Evolutionary conservation across 2,113 vertebrate species (phyloP), one percentile per base, ranked within the genome.

Genomic region (Etia nguti): DNA sequence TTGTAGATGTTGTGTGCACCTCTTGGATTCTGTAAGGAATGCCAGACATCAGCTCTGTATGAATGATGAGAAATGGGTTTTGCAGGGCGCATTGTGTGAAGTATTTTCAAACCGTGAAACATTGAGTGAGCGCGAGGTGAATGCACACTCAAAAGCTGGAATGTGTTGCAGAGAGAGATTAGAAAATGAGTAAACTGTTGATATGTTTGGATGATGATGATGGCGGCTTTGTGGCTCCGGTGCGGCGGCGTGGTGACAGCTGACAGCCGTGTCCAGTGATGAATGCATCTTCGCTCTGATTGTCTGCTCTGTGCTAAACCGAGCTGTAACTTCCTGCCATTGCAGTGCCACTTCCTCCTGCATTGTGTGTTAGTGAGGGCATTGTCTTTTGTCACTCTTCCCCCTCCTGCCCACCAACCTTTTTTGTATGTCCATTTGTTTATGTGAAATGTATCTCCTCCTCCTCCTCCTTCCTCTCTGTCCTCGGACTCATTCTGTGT

Each of bases 261-360:
- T 34, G 46, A 34, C 10, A 62, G 59, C 26, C 18, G 4, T 1
- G 43, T 29, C 18, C 54, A 6, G 38, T 75, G 83, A 92, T 84
- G 82, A 73, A 88, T 83, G 34, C 9, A 38, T 88, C 65, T 31
- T 65, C 16, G 4, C 54, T 50, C 70, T 2, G 77, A 84, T 88
- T 81, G 84, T 80, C 43, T 34, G 20, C 43, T 83, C 26, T 8
- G 26, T 56, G 84, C 52, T 87, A 55, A 86, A 82, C 79, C 4
- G 7, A 90, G 82, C 89, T 77, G 81, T n/a, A 79, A 86, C 89
- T 94, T 94, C 93, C 94, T 94, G 91, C 88, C 90, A 34, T 26
- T 89, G 84, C 89, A n/a, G 8, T 41, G 81, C 89, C 87, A 90
- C 88, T 95, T 95, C 94, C 92, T 95, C 90, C 56, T 68, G 62